A percentile compares a stretch with the other conserved stretches of the same genome.
phyloP scores from a whole-genome alignment of 2,888 invertebrate genomes.

The Dryococelus australis region DNA sequence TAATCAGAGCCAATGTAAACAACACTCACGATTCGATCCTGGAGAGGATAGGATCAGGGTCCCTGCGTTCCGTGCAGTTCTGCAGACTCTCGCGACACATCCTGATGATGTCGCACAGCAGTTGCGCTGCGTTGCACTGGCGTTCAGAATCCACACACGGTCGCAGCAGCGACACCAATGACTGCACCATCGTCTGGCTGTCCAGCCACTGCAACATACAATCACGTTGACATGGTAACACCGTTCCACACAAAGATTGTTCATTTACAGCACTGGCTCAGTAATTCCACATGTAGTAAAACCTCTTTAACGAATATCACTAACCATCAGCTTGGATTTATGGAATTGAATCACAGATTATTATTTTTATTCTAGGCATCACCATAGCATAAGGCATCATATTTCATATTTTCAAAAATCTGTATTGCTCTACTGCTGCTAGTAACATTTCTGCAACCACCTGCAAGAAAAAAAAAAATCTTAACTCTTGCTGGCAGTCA shows the following conservation, averaged over 20 bases:
- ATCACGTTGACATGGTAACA: background rate
- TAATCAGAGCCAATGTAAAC: no score
- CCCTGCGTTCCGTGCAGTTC: conserved; percentile 66
- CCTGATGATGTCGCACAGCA: conserved; percentile 85
- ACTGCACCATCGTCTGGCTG: conserved; percentile 85
- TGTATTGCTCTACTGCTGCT: no score
- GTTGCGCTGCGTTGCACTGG: conserved; percentile 86
- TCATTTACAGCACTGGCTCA: no score
- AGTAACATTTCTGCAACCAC: no score
- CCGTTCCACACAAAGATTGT: background rate
- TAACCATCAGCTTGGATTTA: no score
- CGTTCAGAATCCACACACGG: conserved; percentile 74
- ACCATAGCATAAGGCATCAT: no score
- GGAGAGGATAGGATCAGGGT: conserved; percentile 75
- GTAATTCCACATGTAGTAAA: conserved; percentile 30
- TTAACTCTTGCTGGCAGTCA: no score
- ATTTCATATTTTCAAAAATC: no score
- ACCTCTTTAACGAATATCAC: conserved; percentile 23
- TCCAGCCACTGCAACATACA: conserved; percentile 80
- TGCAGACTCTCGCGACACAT: conserved; percentile 67
- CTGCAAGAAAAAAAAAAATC: no score
- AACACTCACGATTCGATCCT: conserved; percentile 75
- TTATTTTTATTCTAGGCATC: no score
- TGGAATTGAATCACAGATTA: no score
- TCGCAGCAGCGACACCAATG: conserved; percentile 72